A percentile compares a stretch with the other conserved stretches of the same genome.
phyloP scores from a whole-genome alignment of 2,113 vertebrate species.

The Cariama cristata region DNA sequence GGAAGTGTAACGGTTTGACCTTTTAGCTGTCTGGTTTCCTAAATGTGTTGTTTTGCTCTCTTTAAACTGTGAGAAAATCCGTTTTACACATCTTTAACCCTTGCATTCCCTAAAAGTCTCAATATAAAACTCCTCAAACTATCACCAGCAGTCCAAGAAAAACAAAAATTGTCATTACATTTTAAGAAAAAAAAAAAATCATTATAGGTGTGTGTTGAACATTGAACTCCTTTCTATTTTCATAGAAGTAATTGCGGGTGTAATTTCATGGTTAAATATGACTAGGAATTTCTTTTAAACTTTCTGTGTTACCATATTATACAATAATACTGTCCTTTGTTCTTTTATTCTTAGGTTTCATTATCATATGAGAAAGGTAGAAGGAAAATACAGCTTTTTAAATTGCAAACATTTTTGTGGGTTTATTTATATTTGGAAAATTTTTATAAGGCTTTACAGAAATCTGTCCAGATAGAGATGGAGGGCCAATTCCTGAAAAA shows the following conservation, averaged over 20 bases:
- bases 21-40: constrained; percentile 80
- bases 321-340: neutral
- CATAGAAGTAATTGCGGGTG: neutral
- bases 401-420: constrained; percentile 17
- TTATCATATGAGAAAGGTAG: constrained; percentile 14
- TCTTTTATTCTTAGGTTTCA: constrained; percentile 9
- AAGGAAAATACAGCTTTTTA: neutral
- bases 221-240: neutral
- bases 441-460: neutral
- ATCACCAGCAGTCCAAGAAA: neutral
- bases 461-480: neutral
- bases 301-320: neutral
- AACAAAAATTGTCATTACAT: constrained; percentile 30
- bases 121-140: constrained; percentile 9
- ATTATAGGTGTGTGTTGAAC: neutral
- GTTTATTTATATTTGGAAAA: neutral
- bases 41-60: constrained; percentile 76
- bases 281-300: constrained; percentile 8
- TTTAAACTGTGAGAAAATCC: constrained; percentile 81
- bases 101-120: constrained; percentile 55
- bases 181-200: constrained; percentile 27
- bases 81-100: constrained; percentile 76
- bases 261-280: constrained; percentile 1
- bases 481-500: neutral
- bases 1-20: constrained; percentile 85